Base-by-base conservation (phyloP, 92 coral and sea anemone species). In the Zoanthus gigantus region DNA sequence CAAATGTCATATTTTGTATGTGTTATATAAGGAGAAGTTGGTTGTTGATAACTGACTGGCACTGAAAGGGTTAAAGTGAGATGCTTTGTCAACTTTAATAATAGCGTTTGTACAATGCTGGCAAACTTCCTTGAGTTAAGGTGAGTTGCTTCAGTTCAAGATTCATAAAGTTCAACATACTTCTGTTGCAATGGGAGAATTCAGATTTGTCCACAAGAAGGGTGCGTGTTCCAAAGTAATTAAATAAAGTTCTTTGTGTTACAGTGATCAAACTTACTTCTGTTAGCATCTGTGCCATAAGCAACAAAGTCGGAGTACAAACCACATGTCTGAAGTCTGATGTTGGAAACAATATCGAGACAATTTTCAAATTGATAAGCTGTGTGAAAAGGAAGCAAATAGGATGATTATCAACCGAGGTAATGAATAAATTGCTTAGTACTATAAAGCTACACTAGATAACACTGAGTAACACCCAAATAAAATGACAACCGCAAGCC, bases 241-340 rank as follows among this genome's bases (percentile, higher is more conserved):
- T 9, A 9, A 9, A 9, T 6, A 2, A 2, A 56, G 6, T 8
- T 56, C 14, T 56, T 17, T 60, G 17, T 57, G 0, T 60, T 14
- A 15, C n/a, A 60, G 18, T 60, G 5, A 60, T 37, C 18, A 74
- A 15, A 45, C 37, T 47, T 68, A 97, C 99, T 98, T 97, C 94
- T 48, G 97, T 88, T 60, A 97, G 73, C 32, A 97, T 92, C 78
- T 97, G 97, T 13, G 95, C 78, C 94, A 94, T 89, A 56, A 93
- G 90, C 48, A 93, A 76, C 92, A 97, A 75, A 72, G 98, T 91
- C 6, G 99, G 96, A 2, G 99, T 95, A 77, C 99, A 97, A 32
- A 97, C 98, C 45, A 90, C 92, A 72, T 97, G 99, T 57, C 83
- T 94, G 68, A 90, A 91, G 88, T 97, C 99, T 28, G 99, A 97